Evolutionary conservation across 2,113 vertebrate genomes (phyloP), one percentile per base, ranked within the genome.

Genomic region (Odontesthes bonariensis): DNA sequence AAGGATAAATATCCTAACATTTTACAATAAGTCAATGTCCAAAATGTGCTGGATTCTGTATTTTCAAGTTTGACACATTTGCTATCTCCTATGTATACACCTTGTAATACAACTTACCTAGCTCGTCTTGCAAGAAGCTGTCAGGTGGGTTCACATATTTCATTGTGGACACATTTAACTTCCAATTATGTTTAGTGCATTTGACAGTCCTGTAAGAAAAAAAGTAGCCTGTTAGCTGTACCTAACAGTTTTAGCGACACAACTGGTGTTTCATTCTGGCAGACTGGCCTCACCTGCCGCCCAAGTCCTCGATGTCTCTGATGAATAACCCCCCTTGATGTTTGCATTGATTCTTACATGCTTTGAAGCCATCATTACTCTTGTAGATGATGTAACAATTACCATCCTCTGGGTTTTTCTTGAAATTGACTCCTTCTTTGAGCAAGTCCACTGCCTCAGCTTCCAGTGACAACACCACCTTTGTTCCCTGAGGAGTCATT

Each of bases 121-220:
- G 92, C 64, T 96, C 92, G 0, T 96, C 94, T 82, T 96, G 95
- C 44, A 80, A 70, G 87, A 96, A 96, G 89, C 95, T 95, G 64
- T 93, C 92, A 1, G 95, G 95, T 16, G 95, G 95, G 14, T 96
- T 95, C 54, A 93, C 75, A 4, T 96, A 96, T 66, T 89, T 84
- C 95, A 96, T 96, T 1, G 93, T 92, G 56, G 92, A 92, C 44
- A 95, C 85, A 10, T 96, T 92, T 20, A 95, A 62, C 57, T 92
- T 96, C 95, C 95, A 96, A 82, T 94, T 91, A 76, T 96, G 95
- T 38, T 96, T 96, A 0, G 94, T 95, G 73, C 95, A 96, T 59
- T 85, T 94, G 2, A 96, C 94, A 8, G 86, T 94, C 76, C 95
- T 96, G 80, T 33, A 11, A 32, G 31, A 40, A 27, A 4, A n/a